Evolutionary conservation across 2,888 invertebrate species (phyloP).

Genomic region (Hypomecis atomaria): DNA sequence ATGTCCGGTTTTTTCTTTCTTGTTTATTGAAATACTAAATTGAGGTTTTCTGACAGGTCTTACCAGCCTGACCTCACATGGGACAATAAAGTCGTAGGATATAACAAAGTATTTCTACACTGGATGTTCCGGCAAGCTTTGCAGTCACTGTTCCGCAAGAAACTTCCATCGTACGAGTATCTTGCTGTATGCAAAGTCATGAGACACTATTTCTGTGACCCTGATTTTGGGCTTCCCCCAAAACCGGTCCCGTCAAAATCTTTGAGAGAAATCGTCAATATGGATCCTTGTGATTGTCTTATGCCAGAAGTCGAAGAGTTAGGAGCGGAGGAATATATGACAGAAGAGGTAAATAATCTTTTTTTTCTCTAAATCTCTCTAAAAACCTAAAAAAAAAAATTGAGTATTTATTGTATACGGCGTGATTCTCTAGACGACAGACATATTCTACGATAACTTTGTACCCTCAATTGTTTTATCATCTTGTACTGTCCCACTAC

Average conservation of each 20-base stretch:
- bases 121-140: conserved; percentile 79
- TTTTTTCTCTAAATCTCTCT: no score
- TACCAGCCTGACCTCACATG: conserved; percentile 73
- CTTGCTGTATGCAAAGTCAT: conserved; percentile 53
- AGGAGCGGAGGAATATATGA: conserved; percentile 48
- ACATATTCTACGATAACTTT: no score
- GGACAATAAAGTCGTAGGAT: conserved; percentile 63
- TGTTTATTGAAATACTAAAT: no score
- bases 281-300: conserved; percentile 70
- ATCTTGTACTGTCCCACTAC: no score
- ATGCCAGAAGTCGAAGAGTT: conserved; percentile 62
- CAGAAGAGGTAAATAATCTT: conserved; percentile 50
- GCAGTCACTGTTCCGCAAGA: conserved; percentile 58
- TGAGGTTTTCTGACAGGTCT: conserved; percentile 51
- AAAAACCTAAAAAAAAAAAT: no score
- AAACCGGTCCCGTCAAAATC: conserved; percentile 56
- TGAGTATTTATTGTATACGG: no score
- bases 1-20: no score
- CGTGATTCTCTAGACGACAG: no score
- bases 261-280: conserved; percentile 52
- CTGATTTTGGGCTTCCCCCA: conserved; percentile 69
- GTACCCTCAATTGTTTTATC: no score
- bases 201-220: conserved; percentile 66
- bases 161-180: conserved; percentile 53
- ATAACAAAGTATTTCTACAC: conserved; percentile 59